Evolutionary conservation across 2,888 invertebrate genomes (phyloP), one percentile per base, ranked within the genome.

Genomic region (Zonitis immaculata): DNA sequence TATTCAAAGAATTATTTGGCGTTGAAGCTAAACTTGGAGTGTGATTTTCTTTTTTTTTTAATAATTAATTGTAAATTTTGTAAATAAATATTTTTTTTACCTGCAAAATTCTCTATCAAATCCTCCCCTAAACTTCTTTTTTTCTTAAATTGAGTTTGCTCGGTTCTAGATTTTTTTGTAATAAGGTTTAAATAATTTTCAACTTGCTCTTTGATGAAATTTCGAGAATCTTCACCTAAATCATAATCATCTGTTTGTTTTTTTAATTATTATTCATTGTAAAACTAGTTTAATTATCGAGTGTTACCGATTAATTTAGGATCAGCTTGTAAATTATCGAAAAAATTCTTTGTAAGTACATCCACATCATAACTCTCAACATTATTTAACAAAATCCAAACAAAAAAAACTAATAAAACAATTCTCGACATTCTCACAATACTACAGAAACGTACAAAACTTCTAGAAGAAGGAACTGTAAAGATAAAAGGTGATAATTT

Each of bases 1-100:
- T 87, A 61, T 92, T 93, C 75, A 86, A 86, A 70, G 86, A 91
- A 60, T 80, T 90, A 55, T 94, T 95, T 81, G 91, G 92, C 3
- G 64, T 76, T 16, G 76, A 76, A 32, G 64, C 66, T n/a, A 71
- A 67, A 61, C 47, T 57, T n/a, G 49, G 42, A 32, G 30, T 39
- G 16, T 44, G 25, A 22, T 18, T 16, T 12, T 25, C 1, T 5
- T 44, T 16, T n/a, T 12, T 26, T 25, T 44, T 25, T 4, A n/a
- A n/a, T n/a, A n/a, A n/a, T n/a, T n/a, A n/a, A n/a, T n/a, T n/a
- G n/a, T n/a, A n/a, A n/a, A n/a, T 45, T 28, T 45, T 28, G 27
- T 28, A 27, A 28, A 46, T 20, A 28, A 28, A 28, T 11, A 4
- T 3, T 9, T 44, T 42, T 49, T 49, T 27, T 56, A 62, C 64